A percentile compares a stretch with the other conserved stretches of the same genome.
Conservation (phyloP, 2,797 vertebrate species). For the Sebastes taczanowskii region DNA sequence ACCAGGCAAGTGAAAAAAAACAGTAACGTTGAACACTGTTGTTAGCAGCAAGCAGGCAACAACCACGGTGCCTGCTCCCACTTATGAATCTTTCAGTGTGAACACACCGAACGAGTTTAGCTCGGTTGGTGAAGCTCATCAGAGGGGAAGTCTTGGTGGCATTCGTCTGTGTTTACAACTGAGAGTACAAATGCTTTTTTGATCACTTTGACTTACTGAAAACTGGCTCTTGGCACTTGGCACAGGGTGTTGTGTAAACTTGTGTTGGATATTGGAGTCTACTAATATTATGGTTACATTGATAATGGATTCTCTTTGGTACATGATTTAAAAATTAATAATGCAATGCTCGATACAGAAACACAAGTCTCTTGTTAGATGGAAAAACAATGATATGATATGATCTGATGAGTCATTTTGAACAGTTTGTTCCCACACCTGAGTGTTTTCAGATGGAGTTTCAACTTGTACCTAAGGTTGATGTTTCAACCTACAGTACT, state of each 20-base stretch:
- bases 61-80: background rate
- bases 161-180: background rate
- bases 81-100: background rate
- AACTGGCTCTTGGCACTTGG: background rate
- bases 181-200: background rate
- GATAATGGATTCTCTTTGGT: background rate
- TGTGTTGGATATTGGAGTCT: background rate
- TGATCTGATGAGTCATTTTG: constrained; percentile 12
- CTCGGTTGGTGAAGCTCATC: background rate
- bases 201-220: background rate
- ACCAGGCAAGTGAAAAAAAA: too few species aligned
- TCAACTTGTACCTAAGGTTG: constrained; percentile 27
- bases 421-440: background rate
- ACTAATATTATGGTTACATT: background rate
- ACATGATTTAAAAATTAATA: background rate
- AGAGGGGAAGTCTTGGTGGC: background rate
- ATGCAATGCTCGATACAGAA: background rate
- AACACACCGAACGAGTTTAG: background rate
- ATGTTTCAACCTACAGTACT: background rate
- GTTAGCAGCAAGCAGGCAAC: background rate
- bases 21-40: too few species aligned
- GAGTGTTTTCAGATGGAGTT: constrained; percentile 17
- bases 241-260: too few species aligned
- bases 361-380: background rate
- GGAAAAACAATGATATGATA: background rate